Conservation (phyloP, 2,797 vertebrate species). For the Neostethus bicornis region DNA sequence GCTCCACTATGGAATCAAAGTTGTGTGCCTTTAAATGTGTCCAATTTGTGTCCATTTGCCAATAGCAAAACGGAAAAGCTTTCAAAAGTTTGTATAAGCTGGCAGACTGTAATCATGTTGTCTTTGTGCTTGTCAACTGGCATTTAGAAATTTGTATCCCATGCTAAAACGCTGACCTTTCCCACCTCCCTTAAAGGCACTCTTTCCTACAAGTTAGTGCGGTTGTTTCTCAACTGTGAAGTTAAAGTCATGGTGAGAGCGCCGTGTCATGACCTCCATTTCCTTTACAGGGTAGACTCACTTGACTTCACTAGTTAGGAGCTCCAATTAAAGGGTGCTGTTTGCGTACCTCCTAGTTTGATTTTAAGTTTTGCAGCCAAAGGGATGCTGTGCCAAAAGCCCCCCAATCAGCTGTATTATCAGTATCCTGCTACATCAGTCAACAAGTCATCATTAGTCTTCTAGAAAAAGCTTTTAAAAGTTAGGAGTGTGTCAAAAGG, state of each 20-base stretch:
- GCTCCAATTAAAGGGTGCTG: conserved; percentile 76
- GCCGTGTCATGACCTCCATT: conserved; percentile 78
- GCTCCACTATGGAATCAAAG: conserved; percentile 58
- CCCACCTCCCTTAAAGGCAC: conserved; percentile 56
- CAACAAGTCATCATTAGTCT: conserved; percentile 70
- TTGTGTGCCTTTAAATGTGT: too few relatives aligned
- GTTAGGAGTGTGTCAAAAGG: conserved; percentile 62
- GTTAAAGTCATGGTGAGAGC: conserved; percentile 69
- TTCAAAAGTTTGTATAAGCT: conserved; percentile 49
- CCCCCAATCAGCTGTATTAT: conserved; percentile 14
- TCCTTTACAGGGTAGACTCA: conserved; percentile 71
- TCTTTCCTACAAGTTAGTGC: conserved; percentile 70
- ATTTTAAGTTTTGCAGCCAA: conserved; percentile 65
- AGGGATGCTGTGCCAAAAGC: conserved; percentile 32
- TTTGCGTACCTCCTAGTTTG: conserved; percentile 65
- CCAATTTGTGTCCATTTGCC: conserved; percentile 62
- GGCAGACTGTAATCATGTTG: conserved; percentile 66
- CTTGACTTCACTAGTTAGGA: conserved; percentile 74
- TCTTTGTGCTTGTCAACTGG: conserved; percentile 70
- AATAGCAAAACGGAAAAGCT: conserved; percentile 58
- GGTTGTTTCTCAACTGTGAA: conserved; percentile 75
- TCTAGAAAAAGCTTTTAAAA: conserved; percentile 44
- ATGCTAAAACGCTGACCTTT: conserved; percentile 75
- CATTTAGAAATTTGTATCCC: conserved; percentile 73
- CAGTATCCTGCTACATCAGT: conserved; percentile 27